phyloP scores from a whole-genome alignment of 2,888 invertebrate species.

The Drosophila kokeensis region DNA sequence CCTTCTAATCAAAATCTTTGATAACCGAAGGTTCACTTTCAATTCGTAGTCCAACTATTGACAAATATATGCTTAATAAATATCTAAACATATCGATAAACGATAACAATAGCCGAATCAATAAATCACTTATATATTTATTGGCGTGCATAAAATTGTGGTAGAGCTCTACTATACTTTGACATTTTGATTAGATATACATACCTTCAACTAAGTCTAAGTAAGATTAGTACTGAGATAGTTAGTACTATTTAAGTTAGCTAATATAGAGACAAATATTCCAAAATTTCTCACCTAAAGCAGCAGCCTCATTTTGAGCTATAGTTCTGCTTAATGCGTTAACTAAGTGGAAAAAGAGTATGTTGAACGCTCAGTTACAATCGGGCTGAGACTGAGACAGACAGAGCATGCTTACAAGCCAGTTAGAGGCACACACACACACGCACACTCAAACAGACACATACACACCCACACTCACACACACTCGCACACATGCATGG shows the following conservation, averaged over 20 bases:
- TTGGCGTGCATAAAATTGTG: neutral
- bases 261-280: neutral
- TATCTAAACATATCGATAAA: neutral
- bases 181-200: neutral
- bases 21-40: neutral
- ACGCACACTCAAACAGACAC: constrained; percentile 12
- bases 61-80: neutral
- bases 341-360: constrained; percentile 75
- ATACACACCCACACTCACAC: neutral
- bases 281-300: too few species aligned
- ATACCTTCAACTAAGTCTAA: neutral
- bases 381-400: constrained; percentile 15
- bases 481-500: neutral
- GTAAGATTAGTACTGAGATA: neutral
- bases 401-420: constrained; percentile 34
- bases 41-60: neutral
- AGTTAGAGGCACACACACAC: constrained; percentile 25
- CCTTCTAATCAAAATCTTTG: neutral
- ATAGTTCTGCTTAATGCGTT: constrained; percentile 60
- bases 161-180: neutral
- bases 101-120: neutral
- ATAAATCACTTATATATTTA: neutral
- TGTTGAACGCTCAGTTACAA: constrained; percentile 35
- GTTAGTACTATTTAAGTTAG: neutral
- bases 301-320: constrained; percentile 1